phyloP scores from a whole-genome alignment of 1,140 invertebrate species.

The Amphibalanus amphitrite region DNA sequence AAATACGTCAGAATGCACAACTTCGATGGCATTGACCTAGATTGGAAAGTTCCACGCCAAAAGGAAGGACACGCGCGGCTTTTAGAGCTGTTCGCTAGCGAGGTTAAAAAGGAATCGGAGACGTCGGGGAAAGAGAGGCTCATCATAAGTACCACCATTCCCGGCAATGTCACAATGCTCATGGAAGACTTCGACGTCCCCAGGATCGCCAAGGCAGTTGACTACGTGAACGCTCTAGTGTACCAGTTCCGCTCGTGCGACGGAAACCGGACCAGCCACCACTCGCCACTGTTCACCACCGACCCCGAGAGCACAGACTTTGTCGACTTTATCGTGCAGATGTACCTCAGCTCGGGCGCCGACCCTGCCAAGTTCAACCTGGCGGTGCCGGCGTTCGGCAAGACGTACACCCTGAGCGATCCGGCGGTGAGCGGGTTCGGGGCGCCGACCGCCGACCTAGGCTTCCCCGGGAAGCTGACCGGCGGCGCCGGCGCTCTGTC shows the following conservation, averaged over 20 bases:
- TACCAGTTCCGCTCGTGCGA: neutral
- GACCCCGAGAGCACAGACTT: neutral
- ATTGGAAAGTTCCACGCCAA: neutral
- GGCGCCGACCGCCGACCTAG: neutral
- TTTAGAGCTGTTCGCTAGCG: neutral
- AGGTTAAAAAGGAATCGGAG: neutral
- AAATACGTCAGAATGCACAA: neutral
- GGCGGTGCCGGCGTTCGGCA: neutral
- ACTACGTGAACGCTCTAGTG: neutral
- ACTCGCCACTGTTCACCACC: neutral
- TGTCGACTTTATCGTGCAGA: neutral
- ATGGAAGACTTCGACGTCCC: neutral
- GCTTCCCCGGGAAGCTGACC: neutral
- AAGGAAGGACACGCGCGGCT: neutral
- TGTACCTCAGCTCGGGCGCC: neutral
- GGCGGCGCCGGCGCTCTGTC: neutral
- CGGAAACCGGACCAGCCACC: neutral
- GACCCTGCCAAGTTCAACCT: neutral
- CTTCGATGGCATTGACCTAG: neutral
- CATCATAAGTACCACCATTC: neutral
- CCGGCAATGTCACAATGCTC: neutral
- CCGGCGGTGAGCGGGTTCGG: neutral
- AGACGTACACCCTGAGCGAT: neutral
- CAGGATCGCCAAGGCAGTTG: neutral
- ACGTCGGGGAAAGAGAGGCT: neutral